Conservation (phyloP, 2,113 vertebrate species). For the Percopsis transmontana region DNA sequence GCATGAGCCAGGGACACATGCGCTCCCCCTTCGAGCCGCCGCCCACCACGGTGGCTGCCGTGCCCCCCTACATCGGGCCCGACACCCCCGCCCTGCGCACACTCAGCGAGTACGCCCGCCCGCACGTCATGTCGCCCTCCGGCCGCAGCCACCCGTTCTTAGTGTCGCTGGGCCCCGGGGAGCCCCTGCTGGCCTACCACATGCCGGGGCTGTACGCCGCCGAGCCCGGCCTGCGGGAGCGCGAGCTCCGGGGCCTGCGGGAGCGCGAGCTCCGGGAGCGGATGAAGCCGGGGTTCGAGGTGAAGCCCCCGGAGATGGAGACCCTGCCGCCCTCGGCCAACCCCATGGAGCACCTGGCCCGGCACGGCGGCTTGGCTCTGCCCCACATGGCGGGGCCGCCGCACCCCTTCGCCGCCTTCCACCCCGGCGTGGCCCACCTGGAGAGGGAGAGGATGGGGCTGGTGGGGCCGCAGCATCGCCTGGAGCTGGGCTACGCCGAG, state of each 20-base stretch:
- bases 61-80: constrained; percentile 94
- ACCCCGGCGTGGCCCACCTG: constrained; percentile 88
- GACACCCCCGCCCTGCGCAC: constrained; percentile 95
- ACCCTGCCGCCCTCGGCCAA: constrained; percentile 89
- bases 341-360: constrained; percentile 96
- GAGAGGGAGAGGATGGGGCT: constrained; percentile 92
- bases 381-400: constrained; percentile 90
- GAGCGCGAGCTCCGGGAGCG: constrained; percentile 93
- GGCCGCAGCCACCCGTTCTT: constrained; percentile 98
- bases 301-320: constrained; percentile 94
- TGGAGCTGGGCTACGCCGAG: constrained; percentile 95
- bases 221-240: constrained; percentile 90
- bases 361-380: constrained; percentile 90
- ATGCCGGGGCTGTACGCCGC: constrained; percentile 93
- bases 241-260: constrained; percentile 90
- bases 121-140: constrained; percentile 96
- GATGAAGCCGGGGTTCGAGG: constrained; percentile 98
- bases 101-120: constrained; percentile 96
- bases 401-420: constrained; percentile 91
- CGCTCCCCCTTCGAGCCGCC: constrained; percentile 90
- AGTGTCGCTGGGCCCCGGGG: constrained; percentile 89
- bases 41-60: constrained; percentile 91
- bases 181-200: constrained; percentile 94
- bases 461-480: constrained; percentile 88
- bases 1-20: constrained; percentile 87